Conservation (phyloP, 2,888 invertebrate genomes). For the Zele albiditarsus region DNA sequence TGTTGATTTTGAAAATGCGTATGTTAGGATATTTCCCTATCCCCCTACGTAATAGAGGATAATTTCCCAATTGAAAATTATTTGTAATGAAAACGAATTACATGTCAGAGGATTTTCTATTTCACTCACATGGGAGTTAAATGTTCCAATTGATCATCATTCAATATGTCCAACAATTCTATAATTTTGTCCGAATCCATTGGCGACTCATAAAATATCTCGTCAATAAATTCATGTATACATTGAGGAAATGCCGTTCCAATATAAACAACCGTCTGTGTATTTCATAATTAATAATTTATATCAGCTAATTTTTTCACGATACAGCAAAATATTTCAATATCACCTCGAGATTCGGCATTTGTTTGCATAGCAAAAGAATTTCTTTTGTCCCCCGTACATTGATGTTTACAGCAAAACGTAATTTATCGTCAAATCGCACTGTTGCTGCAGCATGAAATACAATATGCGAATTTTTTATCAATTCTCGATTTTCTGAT, state of each 20-base stretch:
- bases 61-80: too few species aligned
- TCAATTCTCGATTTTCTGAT: conserved; percentile 71
- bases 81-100: too few species aligned
- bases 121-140: conserved; percentile 62
- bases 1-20: conserved; percentile 82
- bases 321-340: too few species aligned
- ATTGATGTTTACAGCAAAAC: conserved; percentile 80
- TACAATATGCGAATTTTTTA: conserved; percentile 78
- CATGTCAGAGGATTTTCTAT: background rate
- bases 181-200: conserved; percentile 62
- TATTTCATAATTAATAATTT: background rate
- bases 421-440: conserved; percentile 82
- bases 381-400: conserved; percentile 80
- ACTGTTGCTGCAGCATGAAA: conserved; percentile 87
- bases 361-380: conserved; percentile 78
- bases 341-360: conserved; percentile 78
- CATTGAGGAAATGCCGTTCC: conserved; percentile 66
- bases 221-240: conserved; percentile 61
- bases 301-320: background rate
- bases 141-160: conserved; percentile 59
- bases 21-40: conserved; percentile 80
- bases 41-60: conserved; percentile 66
- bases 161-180: conserved; percentile 59
- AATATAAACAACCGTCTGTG: conserved; percentile 67
- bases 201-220: conserved; percentile 63